Evolutionary conservation across 2,888 invertebrate genomes (phyloP), one percentile per base, ranked within the genome.

Genomic region (Pyrgus malvae): DNA sequence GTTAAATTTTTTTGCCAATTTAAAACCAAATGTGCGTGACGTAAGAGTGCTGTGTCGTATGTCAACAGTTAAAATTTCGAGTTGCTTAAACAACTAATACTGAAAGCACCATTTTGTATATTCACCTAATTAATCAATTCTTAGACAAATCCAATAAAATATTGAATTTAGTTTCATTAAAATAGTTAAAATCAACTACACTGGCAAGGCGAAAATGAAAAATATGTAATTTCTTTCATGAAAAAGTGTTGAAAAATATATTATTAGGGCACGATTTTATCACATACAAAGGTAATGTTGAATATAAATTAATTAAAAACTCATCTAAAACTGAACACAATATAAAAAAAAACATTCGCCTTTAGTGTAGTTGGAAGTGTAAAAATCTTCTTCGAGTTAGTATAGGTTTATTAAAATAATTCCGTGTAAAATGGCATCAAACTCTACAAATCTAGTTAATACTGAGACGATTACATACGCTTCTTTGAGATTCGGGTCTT

Each of bases 11-110:
- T 23, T 4, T n/a, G 35, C 51, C 57, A 57, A 53, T 49, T 21
- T 17, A 11, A 41, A 35, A 45, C 23, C 29, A 29, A 60, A 57
- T 62, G 61, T 63, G 64, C 60, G 61, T 60, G 41, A 44, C 11
- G 16, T 56, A 33, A 8, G 21, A 54, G 57, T 57, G 50, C 54
- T 37, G 51, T 60, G 58, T 57, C 35, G 55, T 51, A 45, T 67
- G 60, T 65, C 73, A 70, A 17, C 37, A 78, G 74, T 79, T 69
- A 63, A 69, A 68, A 69, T 77, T 76, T 72, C 68, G 63, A 72
- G 70, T 78, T 74, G 81, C 85, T 83, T 84, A 85, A 68, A 72
- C 76, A 81, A 86, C 77, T 88, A 89, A 89, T 90, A 89, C 89
- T 86, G 87, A 76, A 87, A 90, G 89, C 89, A 90, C 89, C 89